Conservation (phyloP, 2,888 invertebrate species). For the Chaetogeoica ovagalla region DNA sequence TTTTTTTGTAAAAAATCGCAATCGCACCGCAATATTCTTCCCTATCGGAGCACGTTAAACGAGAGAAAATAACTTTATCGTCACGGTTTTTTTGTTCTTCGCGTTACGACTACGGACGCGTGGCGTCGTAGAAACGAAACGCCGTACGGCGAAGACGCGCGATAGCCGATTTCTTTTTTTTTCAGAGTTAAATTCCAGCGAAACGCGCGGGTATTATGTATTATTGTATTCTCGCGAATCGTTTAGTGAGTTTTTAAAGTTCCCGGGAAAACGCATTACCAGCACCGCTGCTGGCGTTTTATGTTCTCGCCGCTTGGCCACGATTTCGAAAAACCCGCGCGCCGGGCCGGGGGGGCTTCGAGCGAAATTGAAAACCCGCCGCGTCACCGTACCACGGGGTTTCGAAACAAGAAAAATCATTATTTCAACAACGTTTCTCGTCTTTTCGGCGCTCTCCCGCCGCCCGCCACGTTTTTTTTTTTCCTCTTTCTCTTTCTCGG, state of each 20-base stretch:
- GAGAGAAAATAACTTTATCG: too few relatives aligned
- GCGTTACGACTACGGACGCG: neutral
- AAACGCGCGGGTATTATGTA: constrained; percentile 25
- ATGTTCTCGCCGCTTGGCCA: neutral
- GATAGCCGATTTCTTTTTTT: constrained; percentile 23
- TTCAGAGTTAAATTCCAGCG: constrained; percentile 30
- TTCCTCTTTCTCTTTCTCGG: neutral
- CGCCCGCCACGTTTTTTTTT: neutral
- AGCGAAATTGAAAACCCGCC: constrained; percentile 43
- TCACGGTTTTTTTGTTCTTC: too few relatives aligned
- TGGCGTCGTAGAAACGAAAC: neutral
- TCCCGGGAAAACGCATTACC: constrained; percentile 38
- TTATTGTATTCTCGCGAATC: constrained; percentile 37
- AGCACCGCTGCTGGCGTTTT: neutral
- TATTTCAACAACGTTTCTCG: constrained; percentile 47
- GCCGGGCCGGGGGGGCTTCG: neutral
- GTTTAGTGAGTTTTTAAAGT: constrained; percentile 34
- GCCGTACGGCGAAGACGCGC: too few relatives aligned
- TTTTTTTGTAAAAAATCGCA: too few relatives aligned
- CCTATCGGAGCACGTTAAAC: too few relatives aligned
- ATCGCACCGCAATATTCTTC: too few relatives aligned
- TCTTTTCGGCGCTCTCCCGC: constrained; percentile 13
- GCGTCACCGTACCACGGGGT: neutral
- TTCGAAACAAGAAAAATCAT: constrained; percentile 46
- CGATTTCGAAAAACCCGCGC: constrained; percentile 18